Evolutionary conservation across 2,113 vertebrate genomes (phyloP).

Genomic region (Ictalurus furcatus): DNA sequence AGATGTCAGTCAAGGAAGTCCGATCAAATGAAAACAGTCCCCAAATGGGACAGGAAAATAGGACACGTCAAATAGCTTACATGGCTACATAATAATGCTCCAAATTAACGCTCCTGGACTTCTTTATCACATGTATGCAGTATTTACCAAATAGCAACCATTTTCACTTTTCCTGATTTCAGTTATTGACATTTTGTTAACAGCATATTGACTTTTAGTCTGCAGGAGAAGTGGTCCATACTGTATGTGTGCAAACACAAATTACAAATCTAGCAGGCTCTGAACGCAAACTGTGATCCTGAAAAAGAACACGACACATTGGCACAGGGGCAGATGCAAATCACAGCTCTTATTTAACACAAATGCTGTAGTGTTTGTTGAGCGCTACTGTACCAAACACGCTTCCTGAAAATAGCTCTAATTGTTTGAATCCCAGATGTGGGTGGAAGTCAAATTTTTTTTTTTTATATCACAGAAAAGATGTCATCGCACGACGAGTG

Average conservation of each 20-base stretch:
- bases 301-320: constrained; percentile 32
- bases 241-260: constrained; percentile 39
- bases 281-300: constrained; percentile 26
- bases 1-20: constrained; percentile 28
- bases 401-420: constrained; percentile 59
- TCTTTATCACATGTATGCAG: constrained; percentile 2
- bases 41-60: constrained; percentile 29
- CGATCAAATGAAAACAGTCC: constrained; percentile 12
- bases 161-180: not conserved
- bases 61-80: constrained; percentile 31
- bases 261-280: constrained; percentile 41
- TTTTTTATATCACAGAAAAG: constrained; percentile 46
- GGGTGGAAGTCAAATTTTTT: constrained; percentile 43
- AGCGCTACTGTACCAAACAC: constrained; percentile 44
- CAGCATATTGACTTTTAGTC: constrained; percentile 5
- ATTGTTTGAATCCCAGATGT: constrained; percentile 65
- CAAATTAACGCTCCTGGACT: not conserved
- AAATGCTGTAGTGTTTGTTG: constrained; percentile 50
- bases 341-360: constrained; percentile 58
- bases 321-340: constrained; percentile 51
- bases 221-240: constrained; percentile 18
- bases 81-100: not conserved
- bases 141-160: not conserved
- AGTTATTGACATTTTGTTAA: constrained; percentile 6
- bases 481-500: constrained; percentile 9